Evolutionary conservation across 1,140 invertebrate species (phyloP).

Genomic region (Goniozus legneri): DNA sequence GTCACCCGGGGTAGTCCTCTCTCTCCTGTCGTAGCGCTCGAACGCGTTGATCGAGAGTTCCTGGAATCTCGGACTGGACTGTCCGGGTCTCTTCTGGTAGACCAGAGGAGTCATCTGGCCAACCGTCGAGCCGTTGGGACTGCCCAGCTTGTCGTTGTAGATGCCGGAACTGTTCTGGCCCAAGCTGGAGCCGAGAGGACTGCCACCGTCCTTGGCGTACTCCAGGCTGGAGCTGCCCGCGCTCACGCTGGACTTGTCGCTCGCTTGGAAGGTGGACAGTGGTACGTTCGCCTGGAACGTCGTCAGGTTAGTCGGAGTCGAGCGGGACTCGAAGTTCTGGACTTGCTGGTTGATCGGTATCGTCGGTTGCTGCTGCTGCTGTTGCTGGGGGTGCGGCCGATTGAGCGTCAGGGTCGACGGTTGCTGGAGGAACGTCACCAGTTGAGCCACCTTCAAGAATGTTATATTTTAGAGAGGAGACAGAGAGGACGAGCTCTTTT

Average conservation of each 20-base stretch:
- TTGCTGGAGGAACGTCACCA: conserved; percentile 64
- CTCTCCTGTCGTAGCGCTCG: conserved; percentile 33
- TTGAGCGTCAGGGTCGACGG: conserved; percentile 38
- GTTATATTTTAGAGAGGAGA: neutral
- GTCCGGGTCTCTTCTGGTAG: conserved; percentile 31
- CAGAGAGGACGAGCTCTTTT: too few relatives aligned
- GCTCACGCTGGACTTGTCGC: conserved; percentile 49
- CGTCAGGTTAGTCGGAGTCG: conserved; percentile 44
- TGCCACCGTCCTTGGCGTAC: conserved; percentile 47
- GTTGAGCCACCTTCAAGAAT: conserved; percentile 57
- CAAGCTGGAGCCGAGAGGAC: conserved; percentile 39
- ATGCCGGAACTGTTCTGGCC: conserved; percentile 38
- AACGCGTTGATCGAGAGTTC: conserved; percentile 48
- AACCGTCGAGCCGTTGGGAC: conserved; percentile 37
- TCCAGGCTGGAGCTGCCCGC: conserved; percentile 46
- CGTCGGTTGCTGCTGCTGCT: conserved; percentile 28
- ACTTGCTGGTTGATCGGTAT: conserved; percentile 26
- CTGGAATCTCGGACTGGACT: conserved; percentile 30
- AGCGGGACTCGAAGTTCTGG: conserved; percentile 34
- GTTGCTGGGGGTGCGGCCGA: conserved; percentile 19
- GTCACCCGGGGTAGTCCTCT: conserved; percentile 13
- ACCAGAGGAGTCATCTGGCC: conserved; percentile 46
- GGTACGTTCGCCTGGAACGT: conserved; percentile 49
- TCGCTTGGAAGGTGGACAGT: conserved; percentile 46
- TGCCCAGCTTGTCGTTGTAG: conserved; percentile 45